A percentile compares a stretch with the other conserved stretches of the same genome.
Conservation (phyloP, 2,113 vertebrate species). For the Atrichornis clamosus region DNA sequence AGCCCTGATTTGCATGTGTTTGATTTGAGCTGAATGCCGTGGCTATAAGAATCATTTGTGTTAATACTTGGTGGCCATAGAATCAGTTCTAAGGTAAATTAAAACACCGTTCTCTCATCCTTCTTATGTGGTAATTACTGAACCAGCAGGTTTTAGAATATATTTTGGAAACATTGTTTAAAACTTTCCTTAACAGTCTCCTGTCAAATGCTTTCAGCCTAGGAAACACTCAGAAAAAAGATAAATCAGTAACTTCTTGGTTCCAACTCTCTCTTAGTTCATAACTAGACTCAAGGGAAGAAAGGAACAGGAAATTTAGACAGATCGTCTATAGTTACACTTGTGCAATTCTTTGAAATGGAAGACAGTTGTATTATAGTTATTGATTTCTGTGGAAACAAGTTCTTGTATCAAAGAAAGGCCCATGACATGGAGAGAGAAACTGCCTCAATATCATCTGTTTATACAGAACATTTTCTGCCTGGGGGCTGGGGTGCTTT, state of each 20-base stretch:
- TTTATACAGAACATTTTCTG: neutral
- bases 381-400: neutral
- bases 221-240: neutral
- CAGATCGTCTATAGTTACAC: neutral
- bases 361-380: neutral
- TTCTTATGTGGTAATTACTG: neutral
- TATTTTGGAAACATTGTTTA: neutral
- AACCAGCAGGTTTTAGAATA: neutral
- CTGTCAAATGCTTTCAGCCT: neutral
- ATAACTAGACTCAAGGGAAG: neutral
- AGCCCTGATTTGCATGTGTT: neutral
- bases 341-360: neutral
- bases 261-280: neutral
- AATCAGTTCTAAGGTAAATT: neutral
- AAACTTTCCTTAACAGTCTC: neutral
- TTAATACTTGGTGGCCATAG: neutral
- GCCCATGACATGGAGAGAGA: neutral
- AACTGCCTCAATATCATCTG: neutral
- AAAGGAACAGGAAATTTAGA: neutral
- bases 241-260: neutral
- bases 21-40: neutral
- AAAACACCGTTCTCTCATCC: neutral
- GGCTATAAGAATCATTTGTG: neutral
- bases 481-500: neutral
- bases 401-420: neutral